Evolutionary conservation across 2,797 vertebrate genomes (phyloP).

Genomic region (Poeciliopsis paucimaculata): DNA sequence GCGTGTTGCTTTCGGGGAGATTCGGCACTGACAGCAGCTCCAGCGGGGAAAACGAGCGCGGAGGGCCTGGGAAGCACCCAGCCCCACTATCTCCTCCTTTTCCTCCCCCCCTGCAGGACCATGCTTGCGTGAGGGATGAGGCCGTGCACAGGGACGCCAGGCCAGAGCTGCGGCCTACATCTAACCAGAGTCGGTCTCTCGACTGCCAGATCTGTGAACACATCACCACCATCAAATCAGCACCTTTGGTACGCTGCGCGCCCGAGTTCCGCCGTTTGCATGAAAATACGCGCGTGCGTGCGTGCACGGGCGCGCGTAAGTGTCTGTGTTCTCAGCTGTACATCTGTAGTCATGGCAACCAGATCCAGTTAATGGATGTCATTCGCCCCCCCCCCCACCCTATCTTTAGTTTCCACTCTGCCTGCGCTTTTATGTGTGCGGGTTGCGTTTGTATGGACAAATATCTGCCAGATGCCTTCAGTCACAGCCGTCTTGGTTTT

Average conservation of each 20-base stretch:
- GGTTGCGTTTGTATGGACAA: slow-evolving; percentile 14
- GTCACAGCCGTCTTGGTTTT: slow-evolving; percentile 17
- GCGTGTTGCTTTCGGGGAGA: slow-evolving; percentile 82
- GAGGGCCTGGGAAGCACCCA: slow-evolving; percentile 79
- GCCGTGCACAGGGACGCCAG: slow-evolving; percentile 96
- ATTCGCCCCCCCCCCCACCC: slow-evolving; percentile 53
- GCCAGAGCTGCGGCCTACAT: slow-evolving; percentile 98
- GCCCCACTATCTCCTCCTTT: slow-evolving; percentile 80
- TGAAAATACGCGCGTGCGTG: slow-evolving; percentile 33
- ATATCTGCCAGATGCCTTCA: slow-evolving; percentile 20
- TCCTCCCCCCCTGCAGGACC: slow-evolving; percentile 82
- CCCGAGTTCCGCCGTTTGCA: slow-evolving; percentile 35
- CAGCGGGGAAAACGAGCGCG: slow-evolving; percentile 69
- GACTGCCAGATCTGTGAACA: slow-evolving; percentile 93
- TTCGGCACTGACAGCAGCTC: slow-evolving; percentile 73
- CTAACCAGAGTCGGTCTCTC: slow-evolving; percentile 94
- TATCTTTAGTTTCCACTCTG: slow-evolving; percentile 67
- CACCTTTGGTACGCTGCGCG: slow-evolving; percentile 91
- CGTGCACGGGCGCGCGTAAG: slow-evolving; percentile 28
- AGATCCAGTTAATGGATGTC: slow-evolving; percentile 82
- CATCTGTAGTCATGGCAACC: slow-evolving; percentile 95
- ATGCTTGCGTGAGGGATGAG: slow-evolving; percentile 94
- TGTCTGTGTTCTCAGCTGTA: slow-evolving; percentile 79
- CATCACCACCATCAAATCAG: slow-evolving; percentile 96
- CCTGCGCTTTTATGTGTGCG: slow-evolving; percentile 52